These are phyloP conservation scores for Drosophila mulleri DNA, from an alignment of 2,888 invertebrate species.

Conservation along the genomic window DNA sequence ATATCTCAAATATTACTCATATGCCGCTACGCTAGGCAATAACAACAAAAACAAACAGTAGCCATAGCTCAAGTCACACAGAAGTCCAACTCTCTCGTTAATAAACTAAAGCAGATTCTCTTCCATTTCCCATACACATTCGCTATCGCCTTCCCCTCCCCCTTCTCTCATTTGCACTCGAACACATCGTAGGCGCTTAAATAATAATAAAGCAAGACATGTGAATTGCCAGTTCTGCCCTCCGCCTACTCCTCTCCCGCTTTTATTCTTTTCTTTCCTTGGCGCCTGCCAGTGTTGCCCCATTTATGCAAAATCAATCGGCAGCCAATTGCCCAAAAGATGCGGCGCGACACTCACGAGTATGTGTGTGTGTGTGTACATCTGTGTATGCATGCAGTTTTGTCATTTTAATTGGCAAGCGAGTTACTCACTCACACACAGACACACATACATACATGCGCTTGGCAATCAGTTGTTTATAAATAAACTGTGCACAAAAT, in stretches of 20 bases:
- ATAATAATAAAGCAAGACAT: constrained; percentile 32
- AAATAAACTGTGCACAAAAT: constrained; percentile 70
- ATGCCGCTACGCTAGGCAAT: constrained; percentile 51
- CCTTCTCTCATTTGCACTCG: background rate
- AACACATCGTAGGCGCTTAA: background rate
- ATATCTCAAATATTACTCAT: constrained; percentile 63
- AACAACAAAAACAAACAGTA: constrained; percentile 56
- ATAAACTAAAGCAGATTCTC: constrained; percentile 2
- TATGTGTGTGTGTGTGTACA: constrained; percentile 16
- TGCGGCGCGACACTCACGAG: constrained; percentile 44
- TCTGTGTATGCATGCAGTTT: constrained; percentile 30
- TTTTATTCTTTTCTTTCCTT: background rate
- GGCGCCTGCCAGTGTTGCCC: constrained; percentile 30
- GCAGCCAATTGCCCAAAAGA: constrained; percentile 41
- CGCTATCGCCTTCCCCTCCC: background rate
- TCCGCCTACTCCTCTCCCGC: background rate
- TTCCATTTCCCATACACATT: background rate
- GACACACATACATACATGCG: constrained; percentile 17
- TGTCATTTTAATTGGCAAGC: constrained; percentile 44
- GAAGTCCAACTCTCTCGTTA: constrained; percentile 11
- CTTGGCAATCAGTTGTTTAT: constrained; percentile 62
- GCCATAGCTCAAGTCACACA: background rate
- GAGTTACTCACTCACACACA: constrained; percentile 16
- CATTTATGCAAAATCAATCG: constrained; percentile 38
- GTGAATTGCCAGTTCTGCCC: constrained; percentile 16